Percentiles rank a stretch among this genome's conserved stretches.
phyloP scores from a whole-genome alignment of 2,888 invertebrate genomes.

The Dorcus parallelipipedus region DNA sequence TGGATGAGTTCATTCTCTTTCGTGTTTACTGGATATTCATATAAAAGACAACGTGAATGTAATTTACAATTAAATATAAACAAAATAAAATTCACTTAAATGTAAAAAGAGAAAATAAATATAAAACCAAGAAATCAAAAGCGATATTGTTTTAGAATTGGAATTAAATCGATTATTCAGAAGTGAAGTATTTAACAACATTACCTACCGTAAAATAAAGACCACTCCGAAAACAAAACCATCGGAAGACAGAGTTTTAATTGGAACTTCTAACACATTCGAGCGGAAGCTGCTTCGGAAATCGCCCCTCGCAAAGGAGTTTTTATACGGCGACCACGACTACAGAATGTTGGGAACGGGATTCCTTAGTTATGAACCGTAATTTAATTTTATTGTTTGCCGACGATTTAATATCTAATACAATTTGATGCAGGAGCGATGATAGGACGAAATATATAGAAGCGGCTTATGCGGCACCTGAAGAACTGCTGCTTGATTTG shows the following conservation, averaged over 20 bases:
- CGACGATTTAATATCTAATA: neutral
- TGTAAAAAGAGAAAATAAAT: neutral
- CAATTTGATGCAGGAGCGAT: conserved; percentile 34
- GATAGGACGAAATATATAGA: conserved; percentile 54
- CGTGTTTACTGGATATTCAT: no score
- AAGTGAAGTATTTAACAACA: conserved; percentile 58
- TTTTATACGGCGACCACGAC: conserved; percentile 58
- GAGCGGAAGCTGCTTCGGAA: conserved; percentile 57
- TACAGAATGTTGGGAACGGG: conserved; percentile 59
- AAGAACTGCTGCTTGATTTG: conserved; percentile 50
- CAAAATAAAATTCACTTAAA: neutral
- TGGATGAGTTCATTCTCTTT: no score
- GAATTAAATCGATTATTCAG: conserved; percentile 62
- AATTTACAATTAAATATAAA: no score
- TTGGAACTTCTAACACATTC: conserved; percentile 53
- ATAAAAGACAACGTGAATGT: no score
- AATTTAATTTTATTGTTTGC: conserved; percentile 25
- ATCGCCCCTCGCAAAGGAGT: conserved; percentile 59
- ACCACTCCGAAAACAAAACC: conserved; percentile 41
- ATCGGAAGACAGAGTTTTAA: conserved; percentile 53
- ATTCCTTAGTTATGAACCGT: conserved; percentile 40
- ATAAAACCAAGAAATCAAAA: neutral
- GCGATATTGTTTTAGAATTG: conserved; percentile 48
- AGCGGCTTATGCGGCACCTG: conserved; percentile 54
- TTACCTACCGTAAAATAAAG: conserved; percentile 48